A percentile compares a stretch with the other conserved stretches of the same genome.
phyloP scores from a whole-genome alignment of 2,888 invertebrate genomes.

The Meteorus cinctellus region DNA sequence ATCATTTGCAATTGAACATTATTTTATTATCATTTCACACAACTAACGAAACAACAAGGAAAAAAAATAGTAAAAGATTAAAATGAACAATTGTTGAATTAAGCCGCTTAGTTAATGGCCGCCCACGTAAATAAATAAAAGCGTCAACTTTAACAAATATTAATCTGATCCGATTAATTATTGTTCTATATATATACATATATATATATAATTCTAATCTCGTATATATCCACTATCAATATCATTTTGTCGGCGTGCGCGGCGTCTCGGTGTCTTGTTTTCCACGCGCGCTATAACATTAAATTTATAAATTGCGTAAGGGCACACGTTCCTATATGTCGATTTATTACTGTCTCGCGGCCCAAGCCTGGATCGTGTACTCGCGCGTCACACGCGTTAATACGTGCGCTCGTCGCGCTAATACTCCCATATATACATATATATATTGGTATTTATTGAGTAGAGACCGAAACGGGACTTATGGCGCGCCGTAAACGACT shows the following conservation, averaged over 20 bases:
- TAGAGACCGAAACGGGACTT: constrained; percentile 2
- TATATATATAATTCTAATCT: not conserved
- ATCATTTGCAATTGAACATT: too few species aligned
- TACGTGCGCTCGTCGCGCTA: constrained; percentile 37
- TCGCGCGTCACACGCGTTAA: constrained; percentile 37
- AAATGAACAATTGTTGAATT: not conserved
- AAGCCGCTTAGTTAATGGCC: not conserved
- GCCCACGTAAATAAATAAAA: constrained; percentile 4
- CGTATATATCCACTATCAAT: not conserved
- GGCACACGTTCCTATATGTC: not conserved
- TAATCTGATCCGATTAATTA: constrained; percentile 60
- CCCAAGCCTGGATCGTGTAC: not conserved
- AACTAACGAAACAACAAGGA: not conserved
- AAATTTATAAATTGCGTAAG: constrained; percentile 23
- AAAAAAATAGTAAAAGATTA: not conserved
- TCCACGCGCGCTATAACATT: constrained; percentile 6
- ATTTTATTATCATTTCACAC: too few species aligned
- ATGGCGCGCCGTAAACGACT: not conserved
- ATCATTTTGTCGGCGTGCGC: constrained; percentile 5
- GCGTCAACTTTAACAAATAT: constrained; percentile 27
- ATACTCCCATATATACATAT: not conserved
- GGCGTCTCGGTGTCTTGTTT: constrained; percentile 17
- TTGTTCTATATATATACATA: constrained; percentile 66
- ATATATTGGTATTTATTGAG: not conserved
- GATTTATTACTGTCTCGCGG: constrained; percentile 2